Percentiles rank a stretch among this genome's conserved stretches.
Evolutionary conservation across 2,797 vertebrate species (phyloP).

Genomic region (Argentina silus): DNA sequence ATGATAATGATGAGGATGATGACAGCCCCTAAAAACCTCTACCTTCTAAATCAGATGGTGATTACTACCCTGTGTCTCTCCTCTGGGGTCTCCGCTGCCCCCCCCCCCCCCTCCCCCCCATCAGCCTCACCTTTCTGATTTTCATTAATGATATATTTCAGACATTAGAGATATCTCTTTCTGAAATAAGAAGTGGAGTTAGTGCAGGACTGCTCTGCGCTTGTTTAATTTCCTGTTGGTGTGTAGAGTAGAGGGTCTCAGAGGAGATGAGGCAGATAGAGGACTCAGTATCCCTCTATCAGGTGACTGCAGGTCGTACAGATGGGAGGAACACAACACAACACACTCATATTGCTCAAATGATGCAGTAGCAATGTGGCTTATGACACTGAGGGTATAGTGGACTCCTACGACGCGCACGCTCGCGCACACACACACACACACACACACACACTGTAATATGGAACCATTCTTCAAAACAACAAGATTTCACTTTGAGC

Average conservation of each 20-base stretch:
- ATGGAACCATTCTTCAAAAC: background rate
- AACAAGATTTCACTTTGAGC: no score
- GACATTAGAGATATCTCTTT: conserved; percentile 17
- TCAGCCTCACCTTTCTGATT: conserved; percentile 54
- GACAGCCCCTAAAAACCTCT: conserved; percentile 19
- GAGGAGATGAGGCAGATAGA: conserved; percentile 39
- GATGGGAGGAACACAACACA: conserved; percentile 3
- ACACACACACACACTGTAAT: background rate
- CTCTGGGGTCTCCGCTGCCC: conserved; percentile 24
- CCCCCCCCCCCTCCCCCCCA: conserved; percentile 22
- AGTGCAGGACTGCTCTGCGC: conserved; percentile 37
- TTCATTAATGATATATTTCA: conserved; percentile 58
- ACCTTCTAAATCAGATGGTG: conserved; percentile 47
- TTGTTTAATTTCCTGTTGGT: conserved; percentile 65
- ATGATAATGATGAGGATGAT: no score
- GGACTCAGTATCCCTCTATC: background rate
- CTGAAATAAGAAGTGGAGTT: conserved; percentile 55
- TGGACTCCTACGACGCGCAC: no score
- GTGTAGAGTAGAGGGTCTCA: conserved; percentile 28
- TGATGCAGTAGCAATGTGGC: no score
- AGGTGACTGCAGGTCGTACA: background rate
- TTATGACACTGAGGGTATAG: no score
- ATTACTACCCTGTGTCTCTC: conserved; percentile 48
- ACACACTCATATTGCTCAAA: no score
- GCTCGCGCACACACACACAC: background rate